Conservation (phyloP, 35 echinoderm and acorn worm species). For the Patiria miniata region DNA sequence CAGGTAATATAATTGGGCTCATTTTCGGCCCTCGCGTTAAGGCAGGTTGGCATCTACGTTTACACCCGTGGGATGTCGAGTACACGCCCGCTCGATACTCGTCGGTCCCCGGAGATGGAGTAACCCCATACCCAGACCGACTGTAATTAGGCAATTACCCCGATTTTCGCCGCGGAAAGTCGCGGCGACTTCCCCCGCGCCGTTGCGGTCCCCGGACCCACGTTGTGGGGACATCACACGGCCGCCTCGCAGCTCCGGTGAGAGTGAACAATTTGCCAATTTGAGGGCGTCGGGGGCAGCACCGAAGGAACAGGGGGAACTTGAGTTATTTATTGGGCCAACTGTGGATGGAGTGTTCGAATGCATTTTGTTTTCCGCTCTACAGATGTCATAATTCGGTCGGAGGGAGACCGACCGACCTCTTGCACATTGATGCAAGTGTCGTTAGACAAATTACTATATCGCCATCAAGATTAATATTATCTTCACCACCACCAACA, state of each 20-base stretch:
- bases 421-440: too few relatives aligned
- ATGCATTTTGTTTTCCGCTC: too few relatives aligned
- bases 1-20: conserved; percentile 13
- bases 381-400: too few relatives aligned
- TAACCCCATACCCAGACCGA: not conserved
- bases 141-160: conserved; percentile 32
- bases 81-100: not conserved
- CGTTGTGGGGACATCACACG: too few relatives aligned
- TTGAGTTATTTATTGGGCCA: conserved; percentile 15
- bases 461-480: too few relatives aligned
- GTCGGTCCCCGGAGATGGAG: not conserved
- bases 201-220: not conserved
- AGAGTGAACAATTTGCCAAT: conserved; percentile 12
- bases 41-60: not conserved
- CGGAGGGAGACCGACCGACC: too few relatives aligned
- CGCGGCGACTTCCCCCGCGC: not conserved
- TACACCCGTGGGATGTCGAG: not conserved
- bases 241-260: too few relatives aligned
- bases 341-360: too few relatives aligned
- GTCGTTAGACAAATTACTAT: too few relatives aligned
- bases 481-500: too few relatives aligned
- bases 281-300: not conserved
- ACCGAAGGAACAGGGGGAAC: not conserved
- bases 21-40: not conserved
- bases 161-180: conserved; percentile 16